These are phyloP conservation scores for Smittia sp. DNA, from an alignment of 2,888 invertebrate species.

Conservation along the genomic window DNA sequence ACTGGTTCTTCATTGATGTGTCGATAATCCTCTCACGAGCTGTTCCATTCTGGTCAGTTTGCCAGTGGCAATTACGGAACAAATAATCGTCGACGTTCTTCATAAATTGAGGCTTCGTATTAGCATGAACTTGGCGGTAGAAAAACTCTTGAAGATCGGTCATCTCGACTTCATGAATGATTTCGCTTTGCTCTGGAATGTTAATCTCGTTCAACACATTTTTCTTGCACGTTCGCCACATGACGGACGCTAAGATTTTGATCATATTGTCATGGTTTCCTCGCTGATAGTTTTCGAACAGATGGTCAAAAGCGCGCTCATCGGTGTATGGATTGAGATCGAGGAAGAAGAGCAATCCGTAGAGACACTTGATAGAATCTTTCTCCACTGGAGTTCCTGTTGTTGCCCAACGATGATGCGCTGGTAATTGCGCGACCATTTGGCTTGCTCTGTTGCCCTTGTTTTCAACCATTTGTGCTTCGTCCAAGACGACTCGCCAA, in stretches of 20 bases:
- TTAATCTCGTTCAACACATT: conserved; percentile 66
- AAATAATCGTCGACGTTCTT: not conserved
- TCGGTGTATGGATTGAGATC: conserved; percentile 50
- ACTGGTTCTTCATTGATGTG: not conserved
- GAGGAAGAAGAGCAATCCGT: conserved; percentile 50
- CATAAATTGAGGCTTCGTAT: conserved; percentile 19
- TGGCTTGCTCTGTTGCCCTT: conserved; percentile 50
- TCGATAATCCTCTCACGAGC: not conserved
- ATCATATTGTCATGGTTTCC: conserved; percentile 48
- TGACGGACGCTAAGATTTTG: conserved; percentile 56
- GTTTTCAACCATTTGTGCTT: conserved; percentile 76
- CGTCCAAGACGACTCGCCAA: conserved; percentile 77
- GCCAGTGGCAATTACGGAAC: not conserved
- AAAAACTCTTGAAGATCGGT: conserved; percentile 72
- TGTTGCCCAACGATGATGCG: conserved; percentile 69
- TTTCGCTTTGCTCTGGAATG: conserved; percentile 62
- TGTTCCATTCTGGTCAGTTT: not conserved
- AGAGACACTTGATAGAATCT: conserved; percentile 55
- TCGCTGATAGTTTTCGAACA: not conserved
- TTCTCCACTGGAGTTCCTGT: conserved; percentile 72
- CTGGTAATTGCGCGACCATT: conserved; percentile 61
- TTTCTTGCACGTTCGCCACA: conserved; percentile 70
- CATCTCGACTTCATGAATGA: conserved; percentile 61
- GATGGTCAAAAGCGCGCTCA: conserved; percentile 7
- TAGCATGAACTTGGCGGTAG: conserved; percentile 52